Evolutionary conservation across 2,888 invertebrate species (phyloP).

Genomic region (Perdita meconis): DNA sequence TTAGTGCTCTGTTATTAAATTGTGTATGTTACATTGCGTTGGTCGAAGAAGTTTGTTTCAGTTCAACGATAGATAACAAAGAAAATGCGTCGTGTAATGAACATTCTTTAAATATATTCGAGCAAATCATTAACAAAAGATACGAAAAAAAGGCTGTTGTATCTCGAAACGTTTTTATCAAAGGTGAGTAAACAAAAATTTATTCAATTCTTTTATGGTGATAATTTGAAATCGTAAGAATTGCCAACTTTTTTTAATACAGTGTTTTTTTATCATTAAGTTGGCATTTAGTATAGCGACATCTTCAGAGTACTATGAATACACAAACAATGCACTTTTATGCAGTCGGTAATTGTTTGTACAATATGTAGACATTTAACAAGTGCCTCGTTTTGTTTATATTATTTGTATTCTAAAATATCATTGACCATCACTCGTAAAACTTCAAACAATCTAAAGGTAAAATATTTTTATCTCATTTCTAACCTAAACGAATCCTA

Average conservation of each 20-base stretch:
- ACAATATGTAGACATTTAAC: no score
- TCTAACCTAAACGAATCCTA: neutral
- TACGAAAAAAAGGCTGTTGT: neutral
- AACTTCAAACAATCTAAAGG: neutral
- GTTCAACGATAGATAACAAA: neutral
- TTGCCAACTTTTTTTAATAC: neutral
- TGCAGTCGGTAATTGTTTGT: slow-evolving; percentile 9
- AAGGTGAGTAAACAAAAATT: slow-evolving; percentile 11
- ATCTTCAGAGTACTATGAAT: slow-evolving; percentile 4
- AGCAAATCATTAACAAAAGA: slow-evolving; percentile 3
- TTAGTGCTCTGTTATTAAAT: slow-evolving; percentile 28
- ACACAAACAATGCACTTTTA: no score
- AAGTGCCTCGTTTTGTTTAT: neutral
- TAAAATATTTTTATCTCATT: neutral
- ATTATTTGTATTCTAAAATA: neutral
- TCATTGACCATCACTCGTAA: neutral
- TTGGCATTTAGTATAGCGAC: slow-evolving; percentile 22
- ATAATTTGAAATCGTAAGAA: neutral
- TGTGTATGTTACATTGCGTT: slow-evolving; percentile 1
- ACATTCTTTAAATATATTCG: neutral
- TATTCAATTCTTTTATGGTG: neutral
- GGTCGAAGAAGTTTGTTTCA: slow-evolving; percentile 20
- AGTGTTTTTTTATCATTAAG: slow-evolving; percentile 5
- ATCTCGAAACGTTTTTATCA: neutral
- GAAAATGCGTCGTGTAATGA: slow-evolving; percentile 15